phyloP scores from a whole-genome alignment of 1,140 invertebrate genomes.

The Oreohelix idahoensis region DNA sequence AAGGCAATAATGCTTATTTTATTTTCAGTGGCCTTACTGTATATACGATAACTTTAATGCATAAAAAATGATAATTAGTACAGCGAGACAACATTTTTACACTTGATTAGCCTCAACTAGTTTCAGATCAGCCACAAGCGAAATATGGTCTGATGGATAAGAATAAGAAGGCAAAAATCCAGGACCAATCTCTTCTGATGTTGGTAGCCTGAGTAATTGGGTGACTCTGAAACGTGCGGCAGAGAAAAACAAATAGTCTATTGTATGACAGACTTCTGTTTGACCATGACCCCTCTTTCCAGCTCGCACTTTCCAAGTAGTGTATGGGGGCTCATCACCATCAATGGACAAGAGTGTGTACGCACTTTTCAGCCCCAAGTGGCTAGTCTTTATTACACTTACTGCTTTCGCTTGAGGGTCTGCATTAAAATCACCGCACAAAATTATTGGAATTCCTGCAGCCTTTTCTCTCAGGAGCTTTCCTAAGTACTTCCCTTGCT shows the following conservation, averaged over 20 bases:
- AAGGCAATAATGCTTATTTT: no score
- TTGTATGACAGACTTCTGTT: constrained; percentile 82
- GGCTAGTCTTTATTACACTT: constrained; percentile 51
- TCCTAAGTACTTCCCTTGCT: constrained; percentile 83
- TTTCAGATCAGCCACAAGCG: constrained; percentile 81
- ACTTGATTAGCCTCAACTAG: no score
- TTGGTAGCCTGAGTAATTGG: constrained; percentile 79
- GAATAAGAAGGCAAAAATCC: constrained; percentile 80
- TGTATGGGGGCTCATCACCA: constrained; percentile 79
- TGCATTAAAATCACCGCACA: constrained; percentile 87
- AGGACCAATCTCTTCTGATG: constrained; percentile 80
- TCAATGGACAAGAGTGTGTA: constrained; percentile 59
- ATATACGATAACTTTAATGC: no score
- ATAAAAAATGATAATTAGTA: no score
- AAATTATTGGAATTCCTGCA: constrained; percentile 75
- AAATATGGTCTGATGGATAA: constrained; percentile 88
- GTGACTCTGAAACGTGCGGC: constrained; percentile 77
- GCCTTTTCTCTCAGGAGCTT: constrained; percentile 76
- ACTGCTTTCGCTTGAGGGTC: constrained; percentile 84
- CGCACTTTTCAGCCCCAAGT: constrained; percentile 67
- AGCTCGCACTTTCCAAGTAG: constrained; percentile 84
- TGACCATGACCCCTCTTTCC: constrained; percentile 49
- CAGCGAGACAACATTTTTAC: no score
- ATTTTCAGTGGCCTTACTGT: no score
- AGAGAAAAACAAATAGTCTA: constrained; percentile 86